phyloP scores from a whole-genome alignment of 1,140 invertebrate genomes.

The Tyrophagus putrescentiae region DNA sequence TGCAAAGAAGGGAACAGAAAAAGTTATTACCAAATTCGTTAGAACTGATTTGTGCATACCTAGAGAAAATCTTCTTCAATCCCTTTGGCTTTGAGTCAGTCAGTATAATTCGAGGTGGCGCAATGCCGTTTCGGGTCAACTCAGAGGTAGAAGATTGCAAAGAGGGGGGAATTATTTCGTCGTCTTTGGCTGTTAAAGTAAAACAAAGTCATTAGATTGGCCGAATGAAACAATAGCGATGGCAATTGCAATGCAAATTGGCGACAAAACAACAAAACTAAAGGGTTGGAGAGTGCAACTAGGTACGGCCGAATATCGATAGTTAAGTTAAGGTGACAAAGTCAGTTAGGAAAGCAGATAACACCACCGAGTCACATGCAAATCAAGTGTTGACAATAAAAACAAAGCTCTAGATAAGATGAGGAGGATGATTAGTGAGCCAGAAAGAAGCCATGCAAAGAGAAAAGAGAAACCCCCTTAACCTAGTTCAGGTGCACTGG shows the following conservation, averaged over 20 bases:
- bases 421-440: neutral
- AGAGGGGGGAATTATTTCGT: conserved; percentile 15
- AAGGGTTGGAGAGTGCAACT: no score
- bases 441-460: conserved; percentile 18
- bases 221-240: neutral
- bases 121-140: neutral
- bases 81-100: conserved; percentile 35
- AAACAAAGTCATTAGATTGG: neutral
- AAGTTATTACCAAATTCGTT: neutral
- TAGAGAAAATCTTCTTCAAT: conserved; percentile 50
- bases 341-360: neutral
- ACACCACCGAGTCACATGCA: neutral
- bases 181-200: conserved; percentile 11
- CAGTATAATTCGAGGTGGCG: neutral
- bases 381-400: neutral
- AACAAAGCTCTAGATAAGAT: neutral
- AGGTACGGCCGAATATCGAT: no score
- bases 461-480: conserved; percentile 30
- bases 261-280: neutral
- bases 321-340: neutral
- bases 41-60: conserved; percentile 31
- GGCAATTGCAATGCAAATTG: neutral
- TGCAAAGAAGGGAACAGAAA: conserved; percentile 3
- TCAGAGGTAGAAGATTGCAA: conserved; percentile 11
- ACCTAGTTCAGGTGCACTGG: conserved; percentile 82